These are phyloP conservation scores for Cheiracanthium punctorium DNA, from an alignment of 2,888 invertebrate species.

Conservation along the genomic window DNA sequence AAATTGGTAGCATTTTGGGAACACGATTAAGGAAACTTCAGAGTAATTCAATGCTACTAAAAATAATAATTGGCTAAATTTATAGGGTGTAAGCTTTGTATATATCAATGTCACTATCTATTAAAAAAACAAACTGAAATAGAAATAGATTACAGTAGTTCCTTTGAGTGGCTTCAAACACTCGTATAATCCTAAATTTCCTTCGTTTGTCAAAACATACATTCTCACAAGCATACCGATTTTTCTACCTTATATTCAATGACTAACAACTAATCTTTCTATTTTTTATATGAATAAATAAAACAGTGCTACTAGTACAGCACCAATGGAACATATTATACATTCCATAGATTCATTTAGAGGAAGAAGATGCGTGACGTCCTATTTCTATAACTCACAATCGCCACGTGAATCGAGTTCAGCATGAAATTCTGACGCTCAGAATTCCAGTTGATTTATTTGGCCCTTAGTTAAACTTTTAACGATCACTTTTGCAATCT, in stretches of 20 bases:
- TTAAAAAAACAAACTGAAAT: constrained; percentile 61
- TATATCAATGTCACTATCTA: constrained; percentile 63
- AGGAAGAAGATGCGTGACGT: constrained; percentile 9
- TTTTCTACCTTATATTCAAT: constrained; percentile 61
- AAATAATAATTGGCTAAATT: constrained; percentile 59
- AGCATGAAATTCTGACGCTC: constrained; percentile 18
- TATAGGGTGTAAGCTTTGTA: constrained; percentile 59
- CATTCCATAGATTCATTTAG: constrained; percentile 53
- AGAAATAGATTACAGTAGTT: constrained; percentile 65
- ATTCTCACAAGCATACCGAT: constrained; percentile 67
- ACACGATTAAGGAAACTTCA: constrained; percentile 13
- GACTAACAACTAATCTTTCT: constrained; percentile 70
- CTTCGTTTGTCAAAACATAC: constrained; percentile 67
- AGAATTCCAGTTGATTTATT: constrained; percentile 51
- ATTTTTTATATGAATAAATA: constrained; percentile 69
- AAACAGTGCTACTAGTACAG: constrained; percentile 69
- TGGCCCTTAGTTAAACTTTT: constrained; percentile 59
- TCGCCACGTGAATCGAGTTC: constrained; percentile 53
- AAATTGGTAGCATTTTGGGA: constrained; percentile 43
- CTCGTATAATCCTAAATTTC: constrained; percentile 63
- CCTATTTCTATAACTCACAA: constrained; percentile 47
- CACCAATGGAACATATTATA: constrained; percentile 64
- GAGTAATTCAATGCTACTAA: constrained; percentile 24
- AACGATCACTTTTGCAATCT: constrained; percentile 64
- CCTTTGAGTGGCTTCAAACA: constrained; percentile 61